Percentiles rank a stretch among this genome's conserved stretches.
phyloP scores from a whole-genome alignment of 2,113 vertebrate species.

The Coregonus clupeaformis region DNA sequence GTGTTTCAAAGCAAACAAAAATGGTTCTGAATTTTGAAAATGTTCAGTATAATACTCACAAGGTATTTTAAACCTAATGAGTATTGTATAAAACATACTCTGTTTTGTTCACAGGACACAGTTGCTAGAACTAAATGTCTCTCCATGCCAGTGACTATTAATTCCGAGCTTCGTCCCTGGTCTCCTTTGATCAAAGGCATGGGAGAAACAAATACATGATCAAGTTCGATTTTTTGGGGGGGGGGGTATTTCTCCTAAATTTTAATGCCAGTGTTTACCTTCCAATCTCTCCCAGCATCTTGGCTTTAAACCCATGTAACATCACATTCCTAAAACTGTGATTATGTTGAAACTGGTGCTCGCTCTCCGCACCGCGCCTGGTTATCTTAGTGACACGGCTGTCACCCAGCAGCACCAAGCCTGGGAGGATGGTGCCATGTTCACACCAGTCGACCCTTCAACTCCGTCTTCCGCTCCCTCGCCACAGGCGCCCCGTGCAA shows the following conservation, averaged over 20 bases:
- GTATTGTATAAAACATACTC: too few species aligned
- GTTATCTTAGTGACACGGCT: slow-evolving; percentile 68
- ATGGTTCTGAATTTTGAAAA: too few species aligned
- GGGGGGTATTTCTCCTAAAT: neutral
- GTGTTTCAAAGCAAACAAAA: slow-evolving; percentile 61
- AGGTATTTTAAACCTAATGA: too few species aligned
- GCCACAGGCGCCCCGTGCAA: slow-evolving; percentile 48
- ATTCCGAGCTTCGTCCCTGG: neutral
- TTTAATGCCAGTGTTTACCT: slow-evolving; percentile 28
- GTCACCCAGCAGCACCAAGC: slow-evolving; percentile 61
- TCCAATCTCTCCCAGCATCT: slow-evolving; percentile 17
- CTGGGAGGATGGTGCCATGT: slow-evolving; percentile 41
- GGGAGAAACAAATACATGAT: too few species aligned
- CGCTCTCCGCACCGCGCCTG: slow-evolving; percentile 35
- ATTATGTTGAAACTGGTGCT: slow-evolving; percentile 43
- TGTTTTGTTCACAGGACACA: too few species aligned
- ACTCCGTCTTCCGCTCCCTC: neutral
- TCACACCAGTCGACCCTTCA: slow-evolving; percentile 51
- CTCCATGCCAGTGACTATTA: slow-evolving; percentile 19
- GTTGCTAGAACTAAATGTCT: too few species aligned
- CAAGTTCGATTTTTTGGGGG: neutral
- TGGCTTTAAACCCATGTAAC: slow-evolving; percentile 45
- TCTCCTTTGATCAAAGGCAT: too few species aligned
- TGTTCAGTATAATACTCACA: too few species aligned
- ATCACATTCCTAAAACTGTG: slow-evolving; percentile 43